These are phyloP conservation scores for Xanthia icteritia DNA, from an alignment of 2,888 invertebrate genomes.

Conservation along the genomic window DNA sequence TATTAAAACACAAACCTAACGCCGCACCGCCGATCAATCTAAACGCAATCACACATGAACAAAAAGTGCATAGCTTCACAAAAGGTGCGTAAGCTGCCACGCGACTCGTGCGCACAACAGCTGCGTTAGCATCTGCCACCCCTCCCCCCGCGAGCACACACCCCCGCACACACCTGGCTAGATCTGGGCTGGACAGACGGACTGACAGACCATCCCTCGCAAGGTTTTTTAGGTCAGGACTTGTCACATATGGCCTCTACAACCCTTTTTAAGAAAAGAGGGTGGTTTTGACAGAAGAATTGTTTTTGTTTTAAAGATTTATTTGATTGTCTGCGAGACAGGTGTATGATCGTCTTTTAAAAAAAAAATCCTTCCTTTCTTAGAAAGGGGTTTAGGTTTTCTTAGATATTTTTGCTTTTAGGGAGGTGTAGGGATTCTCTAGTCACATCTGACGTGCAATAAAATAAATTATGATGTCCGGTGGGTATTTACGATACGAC, in stretches of 20 bases:
- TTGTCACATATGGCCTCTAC: constrained; percentile 39
- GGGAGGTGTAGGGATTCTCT: background rate
- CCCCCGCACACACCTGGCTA: constrained; percentile 59
- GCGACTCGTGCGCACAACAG: constrained; percentile 68
- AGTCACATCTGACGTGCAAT: background rate
- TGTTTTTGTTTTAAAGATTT: constrained; percentile 14
- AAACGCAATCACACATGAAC: constrained; percentile 56
- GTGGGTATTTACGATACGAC: background rate
- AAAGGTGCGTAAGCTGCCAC: constrained; percentile 75
- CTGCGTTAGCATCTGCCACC: constrained; percentile 77
- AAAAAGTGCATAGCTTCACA: constrained; percentile 69
- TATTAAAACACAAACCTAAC: constrained; percentile 29
- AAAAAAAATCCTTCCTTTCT: constrained; percentile 5
- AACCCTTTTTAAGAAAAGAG: background rate
- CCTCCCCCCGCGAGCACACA: constrained; percentile 54
- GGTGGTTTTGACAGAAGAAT: background rate
- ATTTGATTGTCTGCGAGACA: background rate
- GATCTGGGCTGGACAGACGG: constrained; percentile 63
- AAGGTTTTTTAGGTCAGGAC: constrained; percentile 57
- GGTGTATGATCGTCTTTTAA: constrained; percentile 16
- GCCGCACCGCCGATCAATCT: constrained; percentile 17
- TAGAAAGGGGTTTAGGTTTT: background rate
- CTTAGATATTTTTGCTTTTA: background rate
- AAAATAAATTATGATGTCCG: background rate
- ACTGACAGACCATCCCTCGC: constrained; percentile 38